A percentile compares a stretch with the other conserved stretches of the same genome.
Conservation (phyloP, 2,113 vertebrate species). For the human (Homo sapiens) region GRCh38 chr13:95673001-95673500, state of each 20-base stretch:
- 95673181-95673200: background rate
- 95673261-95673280: background rate
- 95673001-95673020: background rate
- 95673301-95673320: background rate
- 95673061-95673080: background rate
- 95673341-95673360: background rate
- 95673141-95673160: background rate
- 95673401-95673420: background rate
- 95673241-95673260: background rate
- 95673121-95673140: background rate
- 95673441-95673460: background rate
- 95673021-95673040: background rate
- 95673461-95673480: background rate
- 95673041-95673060: background rate
- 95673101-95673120: background rate
- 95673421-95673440: background rate
- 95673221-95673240: background rate
- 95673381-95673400: background rate
- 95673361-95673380: background rate
- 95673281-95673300: background rate
- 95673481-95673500: background rate
- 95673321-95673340: background rate
- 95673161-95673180: background rate
- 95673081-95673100: background rate
- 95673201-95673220: background rate